Conservation (phyloP, 2,797 vertebrate species). For the Bufotes viridis region DNA sequence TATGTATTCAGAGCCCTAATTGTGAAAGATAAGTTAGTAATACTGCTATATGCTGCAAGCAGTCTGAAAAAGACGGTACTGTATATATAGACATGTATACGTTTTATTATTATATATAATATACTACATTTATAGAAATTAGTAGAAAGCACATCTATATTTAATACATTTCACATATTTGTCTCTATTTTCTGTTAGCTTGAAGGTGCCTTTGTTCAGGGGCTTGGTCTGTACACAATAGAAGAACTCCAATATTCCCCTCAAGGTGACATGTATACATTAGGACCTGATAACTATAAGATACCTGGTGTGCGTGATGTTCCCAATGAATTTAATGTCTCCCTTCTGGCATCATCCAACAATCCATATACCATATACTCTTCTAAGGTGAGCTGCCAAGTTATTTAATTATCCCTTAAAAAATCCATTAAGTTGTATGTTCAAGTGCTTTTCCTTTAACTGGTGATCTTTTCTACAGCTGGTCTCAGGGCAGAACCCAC, state of each 20-base stretch:
- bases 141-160: too few relatives aligned
- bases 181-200: slow-evolving; percentile 66
- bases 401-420: neutral
- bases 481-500: too few relatives aligned
- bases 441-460: neutral
- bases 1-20: too few relatives aligned
- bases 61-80: too few relatives aligned
- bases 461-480: neutral
- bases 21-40: too few relatives aligned
- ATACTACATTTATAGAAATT: too few relatives aligned
- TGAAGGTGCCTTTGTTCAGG: slow-evolving; percentile 86
- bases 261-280: slow-evolving; percentile 80
- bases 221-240: slow-evolving; percentile 81
- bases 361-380: slow-evolving; percentile 88
- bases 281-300: slow-evolving; percentile 83
- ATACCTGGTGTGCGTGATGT: slow-evolving; percentile 84
- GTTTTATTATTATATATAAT: too few relatives aligned
- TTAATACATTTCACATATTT: neutral
- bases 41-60: too few relatives aligned
- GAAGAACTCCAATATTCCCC: slow-evolving; percentile 88
- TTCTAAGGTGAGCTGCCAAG: slow-evolving; percentile 80
- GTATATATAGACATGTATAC: too few relatives aligned
- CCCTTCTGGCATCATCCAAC: slow-evolving; percentile 74
- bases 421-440: neutral
- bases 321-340: slow-evolving; percentile 78